phyloP scores from a whole-genome alignment of 2,797 vertebrate species.

The Macropus fuliginosus region DNA sequence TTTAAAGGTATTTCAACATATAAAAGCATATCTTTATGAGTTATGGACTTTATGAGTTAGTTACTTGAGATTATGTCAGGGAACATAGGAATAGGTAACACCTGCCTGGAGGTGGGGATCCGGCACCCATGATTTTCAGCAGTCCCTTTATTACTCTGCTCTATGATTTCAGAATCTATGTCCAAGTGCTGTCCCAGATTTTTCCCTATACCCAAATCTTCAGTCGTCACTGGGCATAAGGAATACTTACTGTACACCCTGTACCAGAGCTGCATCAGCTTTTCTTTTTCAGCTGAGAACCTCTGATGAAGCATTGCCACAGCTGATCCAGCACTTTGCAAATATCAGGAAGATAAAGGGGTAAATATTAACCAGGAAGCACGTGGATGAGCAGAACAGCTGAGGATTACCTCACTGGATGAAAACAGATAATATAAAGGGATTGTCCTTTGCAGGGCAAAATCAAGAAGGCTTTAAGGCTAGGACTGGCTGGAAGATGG shows the following conservation, averaged over 20 bases:
- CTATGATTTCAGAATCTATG: conserved; percentile 6
- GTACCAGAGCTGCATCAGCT: conserved; percentile 56
- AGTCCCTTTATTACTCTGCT: conserved; percentile 52
- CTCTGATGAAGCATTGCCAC: conserved; percentile 55
- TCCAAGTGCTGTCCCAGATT: background rate
- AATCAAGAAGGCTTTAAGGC: conserved; percentile 29
- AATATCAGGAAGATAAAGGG: background rate
- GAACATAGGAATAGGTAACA: background rate
- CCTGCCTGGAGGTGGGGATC: conserved; percentile 18
- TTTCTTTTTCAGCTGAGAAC: conserved; percentile 37
- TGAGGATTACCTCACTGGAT: conserved; percentile 45
- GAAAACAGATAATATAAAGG: conserved; percentile 39
- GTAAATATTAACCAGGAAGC: conserved; percentile 7
- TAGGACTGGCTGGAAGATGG: background rate
- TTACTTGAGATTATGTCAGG: background rate
- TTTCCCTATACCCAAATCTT: background rate
- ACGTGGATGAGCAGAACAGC: conserved; percentile 32
- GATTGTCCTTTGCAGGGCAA: conserved; percentile 8
- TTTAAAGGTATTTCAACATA: background rate
- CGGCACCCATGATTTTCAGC: background rate
- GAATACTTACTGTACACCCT: background rate
- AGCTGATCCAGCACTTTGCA: conserved; percentile 55
- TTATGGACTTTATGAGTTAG: background rate
- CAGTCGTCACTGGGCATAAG: background rate
- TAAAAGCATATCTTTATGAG: background rate